Percentiles rank a stretch among this genome's conserved stretches.
Conservation (phyloP, 1,140 invertebrate genomes). For the Acromyrmex echinatior region DNA sequence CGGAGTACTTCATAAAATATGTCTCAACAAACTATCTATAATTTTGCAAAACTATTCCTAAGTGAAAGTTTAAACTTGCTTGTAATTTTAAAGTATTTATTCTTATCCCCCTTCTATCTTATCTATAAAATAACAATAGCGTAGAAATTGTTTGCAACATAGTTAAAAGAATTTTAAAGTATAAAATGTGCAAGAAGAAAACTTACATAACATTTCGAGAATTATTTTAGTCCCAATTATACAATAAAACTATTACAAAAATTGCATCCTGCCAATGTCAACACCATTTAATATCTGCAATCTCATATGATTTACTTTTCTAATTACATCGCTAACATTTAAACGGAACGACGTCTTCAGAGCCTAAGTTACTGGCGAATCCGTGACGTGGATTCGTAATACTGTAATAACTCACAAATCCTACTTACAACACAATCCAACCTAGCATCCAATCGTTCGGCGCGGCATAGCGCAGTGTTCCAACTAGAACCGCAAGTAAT, state of each 20-base stretch:
- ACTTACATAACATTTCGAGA: not conserved
- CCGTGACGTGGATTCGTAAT: constrained; percentile 46
- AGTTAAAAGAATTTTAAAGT: not conserved
- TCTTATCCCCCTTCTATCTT: not conserved
- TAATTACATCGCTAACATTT: constrained; percentile 31
- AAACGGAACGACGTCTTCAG: constrained; percentile 21
- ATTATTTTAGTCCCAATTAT: not conserved
- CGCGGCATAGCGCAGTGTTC: constrained; percentile 24
- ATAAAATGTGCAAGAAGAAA: not conserved
- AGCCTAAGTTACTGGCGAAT: constrained; percentile 49
- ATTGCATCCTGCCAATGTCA: not conserved
- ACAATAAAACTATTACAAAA: not conserved
- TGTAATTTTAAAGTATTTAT: not conserved
- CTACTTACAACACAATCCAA: constrained; percentile 58
- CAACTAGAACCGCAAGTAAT: constrained; percentile 55
- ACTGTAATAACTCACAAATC: constrained; percentile 63
- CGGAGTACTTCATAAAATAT: not conserved
- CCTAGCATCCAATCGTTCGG: constrained; percentile 50
- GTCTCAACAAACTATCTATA: not conserved
- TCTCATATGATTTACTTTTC: constrained; percentile 45
- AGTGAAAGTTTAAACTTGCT: not conserved
- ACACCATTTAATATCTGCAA: not conserved
- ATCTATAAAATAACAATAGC: not conserved
- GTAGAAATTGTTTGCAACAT: not conserved
- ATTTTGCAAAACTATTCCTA: not conserved